Evolutionary conservation across 2,797 vertebrate genomes (phyloP), one percentile per base, ranked within the genome.

Genomic region (Onychomys arenicola): DNA sequence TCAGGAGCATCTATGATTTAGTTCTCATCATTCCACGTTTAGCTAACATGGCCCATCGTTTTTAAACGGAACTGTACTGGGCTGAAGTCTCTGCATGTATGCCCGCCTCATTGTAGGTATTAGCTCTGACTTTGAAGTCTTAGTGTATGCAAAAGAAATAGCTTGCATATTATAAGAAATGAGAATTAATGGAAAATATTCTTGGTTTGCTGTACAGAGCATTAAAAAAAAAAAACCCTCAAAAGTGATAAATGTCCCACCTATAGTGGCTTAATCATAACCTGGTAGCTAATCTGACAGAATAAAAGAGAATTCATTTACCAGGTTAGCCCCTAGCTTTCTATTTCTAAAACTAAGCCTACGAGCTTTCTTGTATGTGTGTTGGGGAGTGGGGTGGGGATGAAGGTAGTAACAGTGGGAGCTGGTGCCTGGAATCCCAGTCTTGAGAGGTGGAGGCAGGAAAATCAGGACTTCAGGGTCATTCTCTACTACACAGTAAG

Each of bases 331-430:
- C 67, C 86, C 46, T 75, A 87, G 40, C 43, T 88, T 94, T 90
- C 91, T 37, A 85, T 57, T 91, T 71, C 97, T 95, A 88, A 96
- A 61, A 65, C 76, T 76, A 40, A 95, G 46, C 93, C 90, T 27
- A 95, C 90, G 57, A 52, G 49, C 4, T 13, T 4, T 34, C 59
- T 5, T 85, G 81, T 19, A 65, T 67, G 43, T 49, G 43, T n/a
- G 43, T 4, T 13, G 29, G 37, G 12, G 59, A 16, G 1, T 4
- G 16, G 7, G 1, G 59, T 1, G 52, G 52, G 55, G 55, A 14
- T 57, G 57, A 59, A 19, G 9, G 61, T 29, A 88, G 34, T 73
- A 19, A 16, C 69, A 32, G 3, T 88, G 49, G 69, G 12, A 25
- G 52, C n/a, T 27, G 2, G 4, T 8, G 27, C 27, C 69, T 89